phyloP scores from a whole-genome alignment of 2,797 vertebrate genomes.

The Myripristis jacobus region DNA sequence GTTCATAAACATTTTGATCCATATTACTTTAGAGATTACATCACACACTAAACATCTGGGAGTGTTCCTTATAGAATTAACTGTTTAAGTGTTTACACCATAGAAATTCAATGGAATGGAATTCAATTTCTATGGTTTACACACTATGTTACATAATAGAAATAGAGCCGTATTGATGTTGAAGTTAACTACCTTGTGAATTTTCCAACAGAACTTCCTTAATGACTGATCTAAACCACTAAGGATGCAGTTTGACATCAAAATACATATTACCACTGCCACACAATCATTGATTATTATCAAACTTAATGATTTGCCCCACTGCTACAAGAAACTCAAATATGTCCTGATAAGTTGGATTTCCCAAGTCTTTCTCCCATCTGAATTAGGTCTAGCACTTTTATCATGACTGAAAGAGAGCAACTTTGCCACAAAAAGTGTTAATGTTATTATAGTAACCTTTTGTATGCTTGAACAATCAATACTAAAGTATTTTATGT shows the following conservation, averaged over 20 bases:
- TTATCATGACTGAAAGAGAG: constrained; percentile 34
- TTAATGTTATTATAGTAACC: constrained; percentile 1
- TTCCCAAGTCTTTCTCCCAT: constrained; percentile 28
- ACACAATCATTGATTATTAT: constrained; percentile 1
- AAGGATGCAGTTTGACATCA: constrained; percentile 1
- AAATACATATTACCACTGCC: constrained; percentile 8
- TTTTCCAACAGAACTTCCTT: background rate
- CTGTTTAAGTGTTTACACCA: background rate
- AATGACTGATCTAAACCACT: constrained; percentile 14
- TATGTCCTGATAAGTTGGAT: constrained; percentile 20
- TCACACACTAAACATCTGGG: constrained; percentile 10
- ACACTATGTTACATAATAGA: constrained; percentile 16
- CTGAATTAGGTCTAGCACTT: constrained; percentile 67
- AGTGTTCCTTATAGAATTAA: background rate
- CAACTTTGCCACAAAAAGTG: constrained; percentile 23
- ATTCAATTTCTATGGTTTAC: too few species aligned
- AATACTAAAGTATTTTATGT: constrained; percentile 51
- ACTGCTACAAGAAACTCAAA: constrained; percentile 13
- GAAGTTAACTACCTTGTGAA: background rate
- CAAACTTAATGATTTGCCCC: background rate
- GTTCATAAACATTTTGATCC: constrained; percentile 14
- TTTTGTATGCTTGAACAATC: constrained; percentile 77
- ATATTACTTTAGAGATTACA: constrained; percentile 2
- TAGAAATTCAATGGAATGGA: too few species aligned
- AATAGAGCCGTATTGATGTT: background rate